These are phyloP conservation scores for Cheilosia impressa DNA, from an alignment of 2,888 invertebrate species.

Conservation along the genomic window DNA sequence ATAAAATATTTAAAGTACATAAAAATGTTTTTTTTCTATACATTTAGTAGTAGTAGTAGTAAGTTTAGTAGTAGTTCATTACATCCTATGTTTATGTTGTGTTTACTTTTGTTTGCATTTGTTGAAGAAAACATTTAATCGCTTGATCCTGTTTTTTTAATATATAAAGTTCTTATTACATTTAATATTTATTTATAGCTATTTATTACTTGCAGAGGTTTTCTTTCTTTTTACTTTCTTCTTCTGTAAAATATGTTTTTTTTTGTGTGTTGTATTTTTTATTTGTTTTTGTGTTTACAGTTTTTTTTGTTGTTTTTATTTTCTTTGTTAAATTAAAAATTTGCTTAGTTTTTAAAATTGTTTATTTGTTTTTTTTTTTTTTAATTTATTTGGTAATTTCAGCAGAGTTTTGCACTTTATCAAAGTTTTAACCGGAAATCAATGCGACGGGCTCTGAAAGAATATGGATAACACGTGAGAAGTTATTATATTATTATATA, in stretches of 20 bases:
- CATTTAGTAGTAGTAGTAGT: conserved; percentile 69
- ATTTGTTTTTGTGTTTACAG: conserved; percentile 53
- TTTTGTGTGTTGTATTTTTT: conserved; percentile 17
- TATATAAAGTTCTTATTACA: conserved; percentile 61
- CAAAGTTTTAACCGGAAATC: conserved; percentile 81
- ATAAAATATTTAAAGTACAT: conserved; percentile 74
- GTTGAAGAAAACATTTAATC: conserved; percentile 49
- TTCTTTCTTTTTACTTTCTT: conserved; percentile 43
- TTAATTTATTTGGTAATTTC: conserved; percentile 78
- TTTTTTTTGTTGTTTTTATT: conserved; percentile 59
- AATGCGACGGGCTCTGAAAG: conserved; percentile 82
- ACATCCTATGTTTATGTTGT: conserved; percentile 61
- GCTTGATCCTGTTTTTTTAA: conserved; percentile 46
- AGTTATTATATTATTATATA: no score
- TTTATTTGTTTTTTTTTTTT: conserved; percentile 46
- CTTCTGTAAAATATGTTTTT: conserved; percentile 52
- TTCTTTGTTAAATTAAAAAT: conserved; percentile 75
- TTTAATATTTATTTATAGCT: conserved; percentile 60
- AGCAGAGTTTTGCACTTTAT: conserved; percentile 80
- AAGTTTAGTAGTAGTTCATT: conserved; percentile 62
- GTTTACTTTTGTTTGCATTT: conserved; percentile 41
- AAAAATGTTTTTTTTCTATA: conserved; percentile 68
- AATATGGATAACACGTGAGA: conserved; percentile 57
- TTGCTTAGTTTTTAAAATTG: conserved; percentile 69
- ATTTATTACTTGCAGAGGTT: conserved; percentile 56